Conservation (phyloP, 2,888 invertebrate genomes). For the Fabriciana adippe region DNA sequence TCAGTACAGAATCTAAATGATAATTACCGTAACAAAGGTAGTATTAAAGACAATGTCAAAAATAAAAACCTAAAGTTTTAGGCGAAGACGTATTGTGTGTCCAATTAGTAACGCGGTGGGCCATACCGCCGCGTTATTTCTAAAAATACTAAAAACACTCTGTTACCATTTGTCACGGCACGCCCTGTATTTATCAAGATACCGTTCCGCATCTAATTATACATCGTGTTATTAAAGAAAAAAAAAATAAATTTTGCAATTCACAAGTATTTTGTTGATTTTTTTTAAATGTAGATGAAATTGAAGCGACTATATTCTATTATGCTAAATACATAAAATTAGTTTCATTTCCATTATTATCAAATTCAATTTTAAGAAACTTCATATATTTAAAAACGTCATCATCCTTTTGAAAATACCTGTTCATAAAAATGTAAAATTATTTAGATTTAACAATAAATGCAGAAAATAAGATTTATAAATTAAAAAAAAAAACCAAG, state of each 20-base stretch:
- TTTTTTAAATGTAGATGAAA: too few species aligned
- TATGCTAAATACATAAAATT: too few species aligned
- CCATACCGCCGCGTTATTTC: conserved; percentile 60
- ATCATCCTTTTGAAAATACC: too few species aligned
- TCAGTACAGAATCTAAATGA: not conserved
- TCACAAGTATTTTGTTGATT: too few species aligned
- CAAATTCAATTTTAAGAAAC: too few species aligned
- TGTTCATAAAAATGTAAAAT: too few species aligned
- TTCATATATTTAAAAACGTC: too few species aligned
- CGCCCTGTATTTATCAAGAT: conserved; percentile 80
- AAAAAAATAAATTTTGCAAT: not conserved
- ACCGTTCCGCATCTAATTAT: conserved; percentile 56
- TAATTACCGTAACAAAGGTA: not conserved
- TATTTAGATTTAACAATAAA: too few species aligned
- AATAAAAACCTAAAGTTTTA: conserved; percentile 46
- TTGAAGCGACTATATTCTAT: too few species aligned
- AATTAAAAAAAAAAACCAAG: not conserved
- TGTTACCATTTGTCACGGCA: conserved; percentile 79
- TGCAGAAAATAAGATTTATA: not conserved
- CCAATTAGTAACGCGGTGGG: conserved; percentile 70
- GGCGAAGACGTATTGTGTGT: conserved; percentile 71
- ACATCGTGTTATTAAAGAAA: conserved; percentile 51
- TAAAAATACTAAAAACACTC: conserved; percentile 81
- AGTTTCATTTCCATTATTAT: too few species aligned
- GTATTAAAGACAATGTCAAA: conserved; percentile 35